Evolutionary conservation across 2,888 invertebrate species (phyloP).

Genomic region (Hemaris fuciformis): DNA sequence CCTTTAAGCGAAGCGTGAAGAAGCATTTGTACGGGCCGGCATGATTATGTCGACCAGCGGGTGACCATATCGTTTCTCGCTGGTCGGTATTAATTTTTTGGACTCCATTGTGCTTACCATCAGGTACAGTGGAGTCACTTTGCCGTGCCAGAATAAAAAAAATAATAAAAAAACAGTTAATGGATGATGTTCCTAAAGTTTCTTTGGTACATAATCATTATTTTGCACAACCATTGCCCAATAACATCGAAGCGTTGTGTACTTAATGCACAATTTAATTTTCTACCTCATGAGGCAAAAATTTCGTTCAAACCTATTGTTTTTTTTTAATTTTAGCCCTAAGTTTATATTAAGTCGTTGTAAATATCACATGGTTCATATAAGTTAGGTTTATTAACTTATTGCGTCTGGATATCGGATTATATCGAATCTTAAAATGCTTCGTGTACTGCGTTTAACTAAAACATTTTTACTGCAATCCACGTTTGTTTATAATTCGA

Average conservation of each 20-base stretch:
- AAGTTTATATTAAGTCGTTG: slow-evolving; percentile 33
- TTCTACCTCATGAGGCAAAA: slow-evolving; percentile 73
- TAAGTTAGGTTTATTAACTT: slow-evolving; percentile 59
- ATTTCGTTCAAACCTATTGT: slow-evolving; percentile 34
- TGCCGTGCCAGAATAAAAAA: too few species aligned
- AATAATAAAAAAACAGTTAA: too few species aligned
- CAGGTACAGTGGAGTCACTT: too few species aligned
- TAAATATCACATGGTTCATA: slow-evolving; percentile 41
- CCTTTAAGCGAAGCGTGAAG: too few species aligned
- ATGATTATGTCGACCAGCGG: too few species aligned
- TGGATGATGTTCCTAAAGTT: too few species aligned
- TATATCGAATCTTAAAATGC: neutral
- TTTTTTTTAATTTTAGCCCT: slow-evolving; percentile 34
- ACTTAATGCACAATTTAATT: slow-evolving; percentile 60
- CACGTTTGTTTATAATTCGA: neutral
- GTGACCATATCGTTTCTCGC: too few species aligned
- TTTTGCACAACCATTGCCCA: neutral
- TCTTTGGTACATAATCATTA: too few species aligned
- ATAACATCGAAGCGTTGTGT: slow-evolving; percentile 23
- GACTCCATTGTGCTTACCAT: too few species aligned
- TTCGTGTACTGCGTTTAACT: neutral
- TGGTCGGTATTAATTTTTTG: too few species aligned
- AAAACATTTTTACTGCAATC: neutral
- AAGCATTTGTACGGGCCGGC: too few species aligned
- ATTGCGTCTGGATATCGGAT: slow-evolving; percentile 41